Base-by-base conservation (phyloP, 2,113 vertebrate genomes). In the Archilochus colubris region DNA sequence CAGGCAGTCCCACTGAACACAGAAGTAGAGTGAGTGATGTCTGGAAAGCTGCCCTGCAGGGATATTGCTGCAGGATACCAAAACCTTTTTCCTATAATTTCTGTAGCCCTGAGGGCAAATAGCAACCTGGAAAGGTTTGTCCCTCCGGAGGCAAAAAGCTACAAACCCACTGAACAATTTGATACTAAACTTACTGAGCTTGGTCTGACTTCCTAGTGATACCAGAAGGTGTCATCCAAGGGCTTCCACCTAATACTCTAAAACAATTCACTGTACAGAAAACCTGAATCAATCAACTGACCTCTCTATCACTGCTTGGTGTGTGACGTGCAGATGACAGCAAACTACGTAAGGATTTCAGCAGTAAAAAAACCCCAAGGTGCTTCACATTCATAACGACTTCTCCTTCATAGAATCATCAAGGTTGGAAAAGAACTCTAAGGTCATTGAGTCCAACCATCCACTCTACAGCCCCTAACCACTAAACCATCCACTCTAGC, bases 201-300 rank as follows among this genome's bases (percentile, higher is more conserved):
- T 33, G 44, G 57, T 75, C 68, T 93, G 54, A 22, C 50, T 44
- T 63, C 76, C 55, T 8, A 61, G 44, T 8, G 68, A 53, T 18
- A 82, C 92, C 95, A 95, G 86, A 88, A 93, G 62, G 36, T 75
- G 58, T 93, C 86, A 96, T 80, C 43, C 88, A 69, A 95, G 79
- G 43, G 51, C 62, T 76, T 70, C 44, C 57, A 85, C 27, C 82
- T 72, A 48, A 12, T 8, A 28, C 15, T 64, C 18, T 33, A 55
- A 58, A 72, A 7, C 21, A 44, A 36, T 4, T 68, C 36, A 17
- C 38, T 30, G 40, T 7, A 22, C 17, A 66, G 54, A 74, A 74
- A 21, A 7, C 12, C 5, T 0, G 61, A 46, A 22, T 8, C 36
- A 78, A 24, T 4, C 17, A 58, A 33, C 16, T 18, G 28, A 30